phyloP scores from a whole-genome alignment of 2,113 vertebrate genomes.

The Eretmochelys imbricata region DNA sequence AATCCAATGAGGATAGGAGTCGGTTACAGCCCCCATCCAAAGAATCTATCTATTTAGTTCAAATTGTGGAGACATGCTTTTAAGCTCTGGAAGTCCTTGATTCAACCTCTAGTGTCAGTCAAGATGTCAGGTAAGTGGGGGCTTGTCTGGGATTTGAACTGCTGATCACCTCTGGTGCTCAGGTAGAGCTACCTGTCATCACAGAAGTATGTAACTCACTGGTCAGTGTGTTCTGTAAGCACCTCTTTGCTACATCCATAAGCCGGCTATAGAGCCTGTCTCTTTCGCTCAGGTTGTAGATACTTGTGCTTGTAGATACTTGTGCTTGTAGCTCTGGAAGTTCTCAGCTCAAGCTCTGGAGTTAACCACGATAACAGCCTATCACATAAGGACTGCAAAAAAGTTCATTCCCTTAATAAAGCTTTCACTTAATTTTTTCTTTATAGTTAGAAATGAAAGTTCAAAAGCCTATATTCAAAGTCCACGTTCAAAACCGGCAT shows the following conservation, averaged over 20 bases:
- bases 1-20: too few relatives aligned
- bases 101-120: not conserved
- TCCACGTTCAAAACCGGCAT: not conserved
- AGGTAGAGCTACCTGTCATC: not conserved
- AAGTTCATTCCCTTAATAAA: too few relatives aligned
- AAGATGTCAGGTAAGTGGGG: not conserved
- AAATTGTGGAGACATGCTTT: not conserved
- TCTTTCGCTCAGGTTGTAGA: too few relatives aligned
- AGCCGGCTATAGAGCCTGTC: not conserved
- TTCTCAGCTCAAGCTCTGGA: too few relatives aligned
- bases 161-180: not conserved
- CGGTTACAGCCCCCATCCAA: too few relatives aligned
- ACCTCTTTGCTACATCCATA: not conserved
- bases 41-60: not conserved
- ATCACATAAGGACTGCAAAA: too few relatives aligned
- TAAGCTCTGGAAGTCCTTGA: not conserved
- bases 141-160: fast-evolving
- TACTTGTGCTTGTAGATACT: too few relatives aligned
- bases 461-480: not conserved
- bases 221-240: fast-evolving
- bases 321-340: not conserved
- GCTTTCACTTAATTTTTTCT: too few relatives aligned
- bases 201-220: fast-evolving
- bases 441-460: not conserved
- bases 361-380: too few relatives aligned